Base-by-base conservation (phyloP, 2,113 vertebrate genomes). In the Copsychus sechellarum region DNA sequence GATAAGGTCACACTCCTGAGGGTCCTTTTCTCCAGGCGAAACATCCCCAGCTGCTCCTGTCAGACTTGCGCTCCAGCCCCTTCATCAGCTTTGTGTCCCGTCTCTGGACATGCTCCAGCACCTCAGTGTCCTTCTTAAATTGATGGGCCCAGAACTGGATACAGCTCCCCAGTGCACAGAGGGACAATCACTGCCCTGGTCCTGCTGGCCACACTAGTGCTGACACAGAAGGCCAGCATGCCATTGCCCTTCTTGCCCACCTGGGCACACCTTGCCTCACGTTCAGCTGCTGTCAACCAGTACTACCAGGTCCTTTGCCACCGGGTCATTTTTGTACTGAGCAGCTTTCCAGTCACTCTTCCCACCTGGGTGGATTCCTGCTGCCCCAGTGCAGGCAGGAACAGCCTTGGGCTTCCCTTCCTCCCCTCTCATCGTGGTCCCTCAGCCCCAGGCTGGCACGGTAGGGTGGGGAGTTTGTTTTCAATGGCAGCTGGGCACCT, bases 391-490 rank as follows among this genome's bases (percentile, higher is more conserved):
- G 0, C 6, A 3, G 50, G 34, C 3, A 2, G 12, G 36, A 67
- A 12, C 60, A 48, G 40, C 29, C 29, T 40, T 47, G n/a, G 31
- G 3, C 18, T 23, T 56, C 8, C 14, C 23, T 28, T 8, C 31
- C 28, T 48, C 14, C 12, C 19, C 9, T 19, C 20, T n/a, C 7
- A 1, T 0, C 8, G 0, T 0, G 26, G 28, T 8, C 12, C 23
- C 38, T 40, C 22, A 9, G 40, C 34, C 34, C 9, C 42, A 2
- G 69, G 31, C 26, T 16, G 14, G 67, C 43, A 8, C 24, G 13
- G 4, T 17, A 25, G 14, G 2, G 15, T 20, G 10, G 24, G 45
- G 31, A 47, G 2, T 22, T 84, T 31, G 38, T 53, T 47, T 47
- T 47, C 66, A 48, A 36, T 57, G 69, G 45, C 17, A 45, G 13